Conservation (phyloP, 2,888 invertebrate species). For the Tachina grossa region DNA sequence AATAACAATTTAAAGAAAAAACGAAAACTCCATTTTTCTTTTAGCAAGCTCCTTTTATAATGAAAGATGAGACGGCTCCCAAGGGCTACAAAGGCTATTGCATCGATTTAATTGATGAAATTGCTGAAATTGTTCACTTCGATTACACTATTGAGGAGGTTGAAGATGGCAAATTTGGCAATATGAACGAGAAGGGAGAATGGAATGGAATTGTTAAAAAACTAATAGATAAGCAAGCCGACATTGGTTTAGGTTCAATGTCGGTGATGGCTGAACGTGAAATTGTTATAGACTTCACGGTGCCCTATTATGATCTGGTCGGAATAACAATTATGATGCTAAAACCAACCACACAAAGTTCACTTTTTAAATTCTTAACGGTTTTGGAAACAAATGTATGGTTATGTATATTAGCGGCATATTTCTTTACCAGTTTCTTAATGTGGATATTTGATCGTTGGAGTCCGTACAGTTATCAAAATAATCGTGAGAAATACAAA, state of each 20-base stretch:
- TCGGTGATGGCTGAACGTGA: slow-evolving; percentile 99
- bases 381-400: slow-evolving; percentile 98
- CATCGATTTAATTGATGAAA: slow-evolving; percentile 95
- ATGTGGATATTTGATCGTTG: slow-evolving; percentile 99
- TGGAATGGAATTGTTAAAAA: slow-evolving; percentile 94
- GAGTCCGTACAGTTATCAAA: slow-evolving; percentile 98
- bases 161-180: slow-evolving; percentile 92
- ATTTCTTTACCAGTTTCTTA: slow-evolving; percentile 95
- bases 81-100: slow-evolving; percentile 94
- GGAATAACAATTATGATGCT: slow-evolving; percentile 98
- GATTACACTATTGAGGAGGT: slow-evolving; percentile 94
- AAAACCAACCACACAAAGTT: slow-evolving; percentile 93
- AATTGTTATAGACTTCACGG: slow-evolving; percentile 98
- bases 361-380: slow-evolving; percentile 97
- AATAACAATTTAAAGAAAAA: background rate
- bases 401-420: slow-evolving; percentile 97
- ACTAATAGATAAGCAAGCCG: slow-evolving; percentile 92
- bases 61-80: slow-evolving; percentile 86
- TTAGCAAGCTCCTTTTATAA: slow-evolving; percentile 91
- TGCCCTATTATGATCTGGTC: slow-evolving; percentile 98
- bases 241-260: slow-evolving; percentile 96
- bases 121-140: slow-evolving; percentile 92
- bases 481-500: slow-evolving; percentile 95
- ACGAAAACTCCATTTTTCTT: slow-evolving; percentile 76
- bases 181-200: slow-evolving; percentile 92